A percentile compares a stretch with the other conserved stretches of the same genome.
Conservation (phyloP, 2,113 vertebrate genomes). For the Neogale vison region DNA sequence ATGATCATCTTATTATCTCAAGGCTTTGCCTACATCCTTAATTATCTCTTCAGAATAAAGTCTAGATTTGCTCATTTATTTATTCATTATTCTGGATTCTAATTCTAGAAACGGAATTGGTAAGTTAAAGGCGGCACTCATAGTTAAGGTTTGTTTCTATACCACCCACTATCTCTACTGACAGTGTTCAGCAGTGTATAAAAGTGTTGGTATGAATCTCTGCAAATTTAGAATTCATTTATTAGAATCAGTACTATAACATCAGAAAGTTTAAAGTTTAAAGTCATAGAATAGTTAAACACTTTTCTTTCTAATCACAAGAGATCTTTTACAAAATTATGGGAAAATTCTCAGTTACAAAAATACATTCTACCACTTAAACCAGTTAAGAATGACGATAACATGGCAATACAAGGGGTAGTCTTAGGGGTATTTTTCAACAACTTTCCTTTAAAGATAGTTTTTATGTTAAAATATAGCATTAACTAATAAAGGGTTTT, state of each 20-base stretch:
- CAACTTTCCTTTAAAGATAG: neutral
- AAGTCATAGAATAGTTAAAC: neutral
- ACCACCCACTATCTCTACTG: neutral
- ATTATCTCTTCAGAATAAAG: neutral
- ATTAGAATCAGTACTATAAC: neutral
- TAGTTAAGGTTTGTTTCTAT: neutral
- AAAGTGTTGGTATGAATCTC: neutral
- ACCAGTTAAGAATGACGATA: neutral
- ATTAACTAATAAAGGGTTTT: too few species aligned
- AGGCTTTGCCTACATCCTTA: neutral
- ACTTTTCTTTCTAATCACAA: neutral
- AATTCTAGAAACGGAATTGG: neutral
- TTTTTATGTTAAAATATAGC: too few species aligned
- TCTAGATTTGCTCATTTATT: neutral
- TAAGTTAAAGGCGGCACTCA: neutral
- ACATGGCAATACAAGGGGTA: neutral
- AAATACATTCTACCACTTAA: neutral
- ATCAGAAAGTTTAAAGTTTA: neutral
- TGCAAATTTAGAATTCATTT: neutral
- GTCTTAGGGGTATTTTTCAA: neutral
- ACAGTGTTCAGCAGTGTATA: neutral
- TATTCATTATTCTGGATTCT: neutral
- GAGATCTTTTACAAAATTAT: neutral
- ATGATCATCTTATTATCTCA: neutral
- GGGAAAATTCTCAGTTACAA: neutral